Percentiles rank a stretch among this genome's conserved stretches.
Evolutionary conservation across 2,113 vertebrate genomes (phyloP).

Genomic region (Pipa parva): DNA sequence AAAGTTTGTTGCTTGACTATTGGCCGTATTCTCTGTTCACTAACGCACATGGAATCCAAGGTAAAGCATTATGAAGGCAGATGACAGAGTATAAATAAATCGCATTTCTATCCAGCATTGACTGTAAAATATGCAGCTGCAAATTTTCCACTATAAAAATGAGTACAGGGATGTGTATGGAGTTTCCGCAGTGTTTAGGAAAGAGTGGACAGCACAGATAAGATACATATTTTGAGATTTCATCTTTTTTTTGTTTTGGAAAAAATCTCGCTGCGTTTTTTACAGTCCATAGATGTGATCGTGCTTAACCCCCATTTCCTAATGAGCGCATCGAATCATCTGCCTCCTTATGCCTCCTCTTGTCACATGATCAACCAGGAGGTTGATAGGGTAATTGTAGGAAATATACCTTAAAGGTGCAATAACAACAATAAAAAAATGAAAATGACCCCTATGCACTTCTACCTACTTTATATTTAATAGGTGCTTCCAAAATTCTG

Average conservation of each 20-base stretch:
- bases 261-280: slow-evolving; percentile 13
- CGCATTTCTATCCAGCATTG: too few species aligned
- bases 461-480: too few species aligned
- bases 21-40: too few species aligned
- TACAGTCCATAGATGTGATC: background rate
- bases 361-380: background rate
- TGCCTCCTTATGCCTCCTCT: background rate
- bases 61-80: too few species aligned
- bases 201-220: slow-evolving; percentile 21
- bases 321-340: background rate
- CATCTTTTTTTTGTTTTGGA: slow-evolving; percentile 30
- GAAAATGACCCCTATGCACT: too few species aligned
- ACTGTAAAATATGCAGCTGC: background rate
- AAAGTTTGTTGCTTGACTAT: too few species aligned
- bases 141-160: slow-evolving; percentile 14
- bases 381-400: too few species aligned
- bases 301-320: slow-evolving; percentile 37
- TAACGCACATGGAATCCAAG: too few species aligned
- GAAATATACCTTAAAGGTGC: too few species aligned
- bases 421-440: too few species aligned
- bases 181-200: slow-evolving; percentile 15
- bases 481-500: too few species aligned
- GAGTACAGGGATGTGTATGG: background rate
- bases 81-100: too few species aligned
- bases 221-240: slow-evolving; percentile 18